Evolutionary conservation across 2,797 vertebrate species (phyloP), one percentile per base, ranked within the genome.

Genomic region (Salarias fasciatus): DNA sequence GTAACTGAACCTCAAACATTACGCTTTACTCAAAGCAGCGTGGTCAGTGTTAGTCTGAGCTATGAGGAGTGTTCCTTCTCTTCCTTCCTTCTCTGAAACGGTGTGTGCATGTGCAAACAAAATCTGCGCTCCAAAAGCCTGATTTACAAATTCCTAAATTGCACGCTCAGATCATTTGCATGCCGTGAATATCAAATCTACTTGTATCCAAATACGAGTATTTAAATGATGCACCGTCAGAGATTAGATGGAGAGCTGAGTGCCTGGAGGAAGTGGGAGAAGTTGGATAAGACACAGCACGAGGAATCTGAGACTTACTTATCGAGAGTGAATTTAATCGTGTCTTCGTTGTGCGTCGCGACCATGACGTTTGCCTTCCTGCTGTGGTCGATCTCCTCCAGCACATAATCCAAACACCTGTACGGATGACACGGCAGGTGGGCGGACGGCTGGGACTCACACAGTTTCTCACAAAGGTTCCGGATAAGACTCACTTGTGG

Each of bases 281-380:
- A 2, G 18, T 2, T 2, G 24, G 18, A 24, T 24, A 24, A 24
- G 24, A 24, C 24, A 24, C 18, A 24, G 41, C 6, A 50, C 41
- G 36, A 24, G 3, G 24, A 24, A 3, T 24, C 9, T 5, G n/a
- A n/a, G n/a, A 69, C 85, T 0, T 87, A 95, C 95, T 91, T 94
- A 65, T 73, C 53, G 0, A 99, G 74, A 0, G 95, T 94, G 69
- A 95, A 96, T 80, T 91, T 92, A 50, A 98, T 92, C 0, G 95
- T 95, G 78, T 96, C 93, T 70, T 97, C 94, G 0, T 98, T 99
- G 93, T 99, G 97, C 6, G 95, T 93, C 0, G 97, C 97, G 41
- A 98, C 97, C 97, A 99, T 99, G 56, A 98, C 77, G 0, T 84
- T 93, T 11, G 94, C 93, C 72, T 88, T 95, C 36, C 79, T 33